phyloP scores from a whole-genome alignment of 53 echinoderm and acorn worm genomes.

The Glandiceps talaboti region DNA sequence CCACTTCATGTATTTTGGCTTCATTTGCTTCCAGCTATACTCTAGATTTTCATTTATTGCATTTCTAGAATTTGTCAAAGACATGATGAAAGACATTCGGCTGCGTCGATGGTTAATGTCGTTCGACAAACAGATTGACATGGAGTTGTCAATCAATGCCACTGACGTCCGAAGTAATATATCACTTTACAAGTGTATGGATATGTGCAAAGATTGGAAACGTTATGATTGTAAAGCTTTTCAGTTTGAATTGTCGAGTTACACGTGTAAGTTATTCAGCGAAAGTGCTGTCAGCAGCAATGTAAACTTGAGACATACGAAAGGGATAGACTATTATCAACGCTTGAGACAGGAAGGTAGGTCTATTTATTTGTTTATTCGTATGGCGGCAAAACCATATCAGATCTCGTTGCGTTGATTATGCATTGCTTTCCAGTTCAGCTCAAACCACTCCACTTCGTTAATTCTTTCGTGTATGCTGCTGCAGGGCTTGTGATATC shows the following conservation, averaged over 20 bases:
- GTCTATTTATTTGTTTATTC: no score
- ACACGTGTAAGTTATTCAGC: background rate
- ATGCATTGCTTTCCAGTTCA: no score
- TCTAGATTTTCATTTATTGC: no score
- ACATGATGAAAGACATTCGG: background rate
- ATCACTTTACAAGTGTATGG: background rate
- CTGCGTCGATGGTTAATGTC: background rate
- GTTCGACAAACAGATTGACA: background rate
- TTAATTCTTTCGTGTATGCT: no score
- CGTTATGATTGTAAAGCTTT: background rate
- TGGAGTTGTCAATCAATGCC: background rate
- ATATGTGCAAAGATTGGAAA: background rate
- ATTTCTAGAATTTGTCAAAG: background rate
- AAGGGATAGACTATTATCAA: background rate
- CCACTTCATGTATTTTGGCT: no score
- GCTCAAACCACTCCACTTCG: no score
- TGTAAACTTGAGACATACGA: background rate
- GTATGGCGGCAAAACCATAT: no score
- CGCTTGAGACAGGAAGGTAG: no score
- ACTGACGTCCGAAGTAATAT: background rate
- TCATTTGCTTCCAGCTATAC: no score
- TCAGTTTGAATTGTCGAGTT: background rate
- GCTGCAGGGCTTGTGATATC: no score
- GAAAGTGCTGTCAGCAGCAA: background rate
- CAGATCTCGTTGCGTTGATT: no score